Evolutionary conservation across 2,888 invertebrate genomes (phyloP), one percentile per base, ranked within the genome.

Genomic region (Ceramica pisi): DNA sequence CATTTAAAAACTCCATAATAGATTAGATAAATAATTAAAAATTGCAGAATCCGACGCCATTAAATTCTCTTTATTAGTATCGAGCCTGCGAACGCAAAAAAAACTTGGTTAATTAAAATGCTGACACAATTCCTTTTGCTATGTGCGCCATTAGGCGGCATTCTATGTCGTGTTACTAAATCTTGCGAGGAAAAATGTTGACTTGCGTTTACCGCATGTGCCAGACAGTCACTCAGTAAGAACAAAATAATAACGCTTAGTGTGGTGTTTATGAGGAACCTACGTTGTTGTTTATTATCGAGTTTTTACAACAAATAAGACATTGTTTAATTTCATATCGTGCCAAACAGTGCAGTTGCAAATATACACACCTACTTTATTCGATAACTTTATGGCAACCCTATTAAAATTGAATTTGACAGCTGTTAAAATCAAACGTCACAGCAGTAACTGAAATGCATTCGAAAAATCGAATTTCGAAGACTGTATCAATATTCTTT

Each of bases 101-200:
- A 88, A 88, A 86, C 83, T 86, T 50, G 78, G 71, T 80, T 88
- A 87, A 87, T 89, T 89, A 87, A 88, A 90, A 82, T 80, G 71
- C 82, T 88, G 89, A 79, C 90, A 88, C 89, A 88, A 89, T 89
- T 89, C 87, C 78, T 73, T 77, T 71, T 69, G 67, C 82, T 83
- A 75, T 75, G 74, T 83, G 69, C 73, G 79, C 75, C 73, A 75
- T 82, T 78, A 65, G 69, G 50, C 51, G 75, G 48, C 72, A 75
- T 81, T 82, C 75, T 86, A 71, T 84, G 84, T 76, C 72, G 65
- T 75, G 59, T 86, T 86, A 75, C 85, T 61, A 82, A 80, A 86
- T 81, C 53, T 82, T 75, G 68, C 21, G 66, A 61, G 23, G 41
- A 74, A 81, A 80, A 74, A 79, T 81, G 71, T 67, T 67, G 64